Conservation (phyloP, 1,140 invertebrate species). For the Agrilus planipennis region DNA sequence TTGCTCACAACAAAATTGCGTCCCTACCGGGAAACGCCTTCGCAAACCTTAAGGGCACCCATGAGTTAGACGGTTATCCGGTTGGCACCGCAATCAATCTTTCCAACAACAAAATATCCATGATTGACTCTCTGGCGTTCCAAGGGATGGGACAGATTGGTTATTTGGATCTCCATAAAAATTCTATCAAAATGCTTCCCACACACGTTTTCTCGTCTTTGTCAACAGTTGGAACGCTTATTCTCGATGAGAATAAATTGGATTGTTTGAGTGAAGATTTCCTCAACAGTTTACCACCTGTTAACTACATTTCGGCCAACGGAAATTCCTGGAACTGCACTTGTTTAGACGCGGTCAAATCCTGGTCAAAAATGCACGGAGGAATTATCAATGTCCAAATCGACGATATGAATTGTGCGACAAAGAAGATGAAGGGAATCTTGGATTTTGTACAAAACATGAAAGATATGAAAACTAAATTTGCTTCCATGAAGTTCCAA, state of each 20-base stretch:
- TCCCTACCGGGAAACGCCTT: constrained; percentile 21
- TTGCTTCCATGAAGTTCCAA: too few species aligned
- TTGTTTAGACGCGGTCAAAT: constrained; percentile 35
- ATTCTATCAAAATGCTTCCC: constrained; percentile 21
- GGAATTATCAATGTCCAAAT: background rate
- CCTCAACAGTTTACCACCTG: constrained; percentile 17
- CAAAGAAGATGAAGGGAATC: background rate
- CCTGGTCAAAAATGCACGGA: background rate
- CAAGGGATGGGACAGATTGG: constrained; percentile 21
- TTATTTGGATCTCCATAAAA: constrained; percentile 27
- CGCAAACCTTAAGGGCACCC: constrained; percentile 22
- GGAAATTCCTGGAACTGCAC: constrained; percentile 22
- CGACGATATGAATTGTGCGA: background rate
- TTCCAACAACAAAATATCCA: constrained; percentile 23
- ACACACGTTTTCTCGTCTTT: constrained; percentile 16
- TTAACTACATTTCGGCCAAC: constrained; percentile 21
- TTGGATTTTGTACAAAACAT: constrained; percentile 1
- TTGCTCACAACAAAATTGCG: constrained; percentile 22
- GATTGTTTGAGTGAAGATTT: constrained; percentile 22
- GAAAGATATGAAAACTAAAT: too few species aligned
- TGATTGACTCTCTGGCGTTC: constrained; percentile 23
- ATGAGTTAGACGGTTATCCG: constrained; percentile 15
- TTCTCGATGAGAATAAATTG: constrained; percentile 23
- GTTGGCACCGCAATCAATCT: constrained; percentile 22
- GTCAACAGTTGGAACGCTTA: constrained; percentile 19